Base-by-base conservation (phyloP, 1,140 invertebrate genomes). In the Dinothrombium tinctorium region DNA sequence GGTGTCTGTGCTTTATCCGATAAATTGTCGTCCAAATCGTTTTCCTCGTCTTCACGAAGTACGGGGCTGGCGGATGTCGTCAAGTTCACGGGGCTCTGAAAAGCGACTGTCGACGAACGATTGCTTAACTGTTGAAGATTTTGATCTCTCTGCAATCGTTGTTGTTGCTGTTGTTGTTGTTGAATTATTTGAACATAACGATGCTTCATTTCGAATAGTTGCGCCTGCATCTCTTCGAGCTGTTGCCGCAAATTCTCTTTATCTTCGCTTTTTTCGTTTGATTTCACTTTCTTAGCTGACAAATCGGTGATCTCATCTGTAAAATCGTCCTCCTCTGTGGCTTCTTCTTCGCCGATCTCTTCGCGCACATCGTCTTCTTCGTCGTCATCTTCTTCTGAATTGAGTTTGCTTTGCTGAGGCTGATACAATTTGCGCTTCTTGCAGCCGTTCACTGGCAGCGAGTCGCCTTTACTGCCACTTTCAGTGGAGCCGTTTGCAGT, bases 371-470 rank as follows among this genome's bases (percentile, higher is more conserved):
- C 41, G 7, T 47, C 41, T 7, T 46, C 43, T 2, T 65, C 40
- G 6, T 73, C 71, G 28, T 74, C 69, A 47, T 47, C 51, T 8
- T 41, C 9, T 46, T 37, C 8, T 38, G 38, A 11, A 42, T 41
- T 17, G 71, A 69, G 47, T 78, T 83, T 79, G 54, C 89, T 82
- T 52, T 90, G 84, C 55, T 89, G 82, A 1, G 87, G 87, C 51
- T 90, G 81, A 56, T 90, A 90, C n/a, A 92, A 66, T 59, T 94
- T 95, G 17, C 87, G 68, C 62, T 94, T 94, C 57, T 89, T 89
- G 62, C 78, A 90, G 31, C 78, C 84, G 58, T 81, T 86, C 44
- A 55, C 61, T 44, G 23, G 24, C 47, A 33, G 24, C 47, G 2
- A 19, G 26, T 15, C n/a, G n/a, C 1, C 42, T 39, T 38, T 56